phyloP scores from a whole-genome alignment of 1,140 invertebrate genomes.

The Conus betulinus region DNA sequence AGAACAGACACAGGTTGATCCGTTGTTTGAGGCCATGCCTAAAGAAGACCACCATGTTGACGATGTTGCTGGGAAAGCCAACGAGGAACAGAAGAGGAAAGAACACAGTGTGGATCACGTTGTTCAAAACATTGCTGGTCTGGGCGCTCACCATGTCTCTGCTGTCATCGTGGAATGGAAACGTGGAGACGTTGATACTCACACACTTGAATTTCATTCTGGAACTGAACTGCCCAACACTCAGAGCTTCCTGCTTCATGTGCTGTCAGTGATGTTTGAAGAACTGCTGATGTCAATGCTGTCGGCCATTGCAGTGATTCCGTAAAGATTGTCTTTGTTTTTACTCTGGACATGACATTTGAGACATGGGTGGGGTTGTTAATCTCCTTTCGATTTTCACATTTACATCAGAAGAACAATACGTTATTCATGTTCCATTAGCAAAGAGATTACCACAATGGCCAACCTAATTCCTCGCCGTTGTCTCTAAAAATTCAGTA shows the following conservation, averaged over 20 bases:
- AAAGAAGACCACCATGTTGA: constrained; percentile 30
- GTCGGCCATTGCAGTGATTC: no score
- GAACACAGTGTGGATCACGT: background rate
- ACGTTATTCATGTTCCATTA: no score
- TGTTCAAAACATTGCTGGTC: background rate
- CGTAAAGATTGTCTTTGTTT: no score
- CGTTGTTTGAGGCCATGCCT: constrained; percentile 24
- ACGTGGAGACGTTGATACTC: background rate
- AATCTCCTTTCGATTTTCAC: no score
- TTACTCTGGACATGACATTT: no score
- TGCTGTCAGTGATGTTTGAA: background rate
- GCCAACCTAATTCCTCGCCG: no score
- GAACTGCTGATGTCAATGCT: background rate
- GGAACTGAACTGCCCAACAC: background rate
- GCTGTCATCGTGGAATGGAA: background rate
- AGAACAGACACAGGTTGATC: constrained; percentile 28
- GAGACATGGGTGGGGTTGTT: no score
- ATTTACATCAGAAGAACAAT: no score
- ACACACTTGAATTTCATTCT: background rate
- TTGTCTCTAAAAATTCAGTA: no score
- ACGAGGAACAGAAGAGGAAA: constrained; percentile 26
- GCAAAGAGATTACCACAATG: no score
- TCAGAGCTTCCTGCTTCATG: background rate
- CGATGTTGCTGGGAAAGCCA: constrained; percentile 31
- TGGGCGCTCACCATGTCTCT: background rate